Evolutionary conservation across 2,888 invertebrate genomes (phyloP), one percentile per base, ranked within the genome.

Genomic region (Chloromyia formosa): DNA sequence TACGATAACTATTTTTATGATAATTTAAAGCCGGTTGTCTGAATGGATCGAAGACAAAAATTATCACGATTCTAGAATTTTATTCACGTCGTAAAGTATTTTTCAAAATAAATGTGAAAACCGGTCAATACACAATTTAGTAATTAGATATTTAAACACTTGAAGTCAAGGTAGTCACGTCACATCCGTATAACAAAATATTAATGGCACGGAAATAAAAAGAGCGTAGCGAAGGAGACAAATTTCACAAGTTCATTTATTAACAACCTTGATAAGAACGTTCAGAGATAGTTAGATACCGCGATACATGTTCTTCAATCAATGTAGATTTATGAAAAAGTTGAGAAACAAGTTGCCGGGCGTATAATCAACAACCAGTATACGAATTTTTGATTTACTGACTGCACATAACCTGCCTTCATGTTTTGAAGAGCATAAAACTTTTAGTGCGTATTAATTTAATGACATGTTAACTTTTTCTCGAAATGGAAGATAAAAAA

Each of bases 401-500:
- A n/a, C 2, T 49, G 27, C 27, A 35, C 27, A 35, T 35, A 35
- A 35, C 27, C 27, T 35, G 27, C 27, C 16, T n/a, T 1, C 14
- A 49, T 12, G 10, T 49, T n/a, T 49, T n/a, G 3, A 16, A 56
- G 20, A 16, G 5, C 54, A 27, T 53, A 71, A 71, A 71, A 20
- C 56, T 58, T 71, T 71, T 71, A 71, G 58, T 71, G 71, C 71
- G 71, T 71, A 71, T 56, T 71, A 71, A 71, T 71, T 71, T 71
- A 71, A 71, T 71, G 71, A 58, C 58, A 56, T 56, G 58, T 58
- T 42, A 20, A 20, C 27, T 20, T 20, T 56, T 16, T 56, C 4
- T 56, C 18, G 56, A 7, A 35, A 35, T 7, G 27, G 3, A 35
- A 35, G 27, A 35, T 35, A 35, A 35, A 35, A 35, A 7, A 35